Evolutionary conservation across 1,140 invertebrate species (phyloP), one percentile per base, ranked within the genome.

Genomic region (Drosophila bocki): DNA sequence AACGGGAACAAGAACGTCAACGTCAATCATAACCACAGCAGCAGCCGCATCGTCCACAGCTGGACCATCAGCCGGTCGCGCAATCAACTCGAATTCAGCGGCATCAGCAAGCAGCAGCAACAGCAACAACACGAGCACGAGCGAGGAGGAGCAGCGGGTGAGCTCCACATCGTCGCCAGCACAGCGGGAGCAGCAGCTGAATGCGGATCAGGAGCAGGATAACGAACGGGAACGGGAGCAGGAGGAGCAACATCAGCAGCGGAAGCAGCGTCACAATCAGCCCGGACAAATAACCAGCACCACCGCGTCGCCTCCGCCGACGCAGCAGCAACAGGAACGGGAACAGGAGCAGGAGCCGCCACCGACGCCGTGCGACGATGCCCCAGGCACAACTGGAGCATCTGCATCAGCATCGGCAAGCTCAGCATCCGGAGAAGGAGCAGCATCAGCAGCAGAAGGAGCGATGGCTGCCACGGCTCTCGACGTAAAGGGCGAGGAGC

Each of bases 281-380:
- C 78, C 75, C 56, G 83, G 82, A 7, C 85, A 90, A 75, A 88
- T 88, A 88, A 88, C 85, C 62, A 88, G 85, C 75, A 88, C 85
- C 44, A 88, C 85, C 75, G 81, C 85, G 87, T 90, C 85, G 78
- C 85, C 85, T 51, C 85, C 85, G 72, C 84, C 82, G 60, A 78
- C 77, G 65, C 65, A 61, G 35, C 80, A 79, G 63, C 68, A 64
- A 32, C 47, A 41, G 47, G 35, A 70, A 35, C 53, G 39, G 35
- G 57, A 61, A 45, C 70, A 47, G 67, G 54, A 61, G 15, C 39
- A 22, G 15, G 19, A 54, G 41, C 63, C 35, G 37, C 45, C 22
- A 72, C 47, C 51, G 44, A 60, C 50, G 75, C 51, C 44, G 41
- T 45, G 62, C 53, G 80, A 82, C 74, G 80, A 82, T 82, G 80